phyloP scores from a whole-genome alignment of 2,888 invertebrate species.

The Gastrophysa polygoni region DNA sequence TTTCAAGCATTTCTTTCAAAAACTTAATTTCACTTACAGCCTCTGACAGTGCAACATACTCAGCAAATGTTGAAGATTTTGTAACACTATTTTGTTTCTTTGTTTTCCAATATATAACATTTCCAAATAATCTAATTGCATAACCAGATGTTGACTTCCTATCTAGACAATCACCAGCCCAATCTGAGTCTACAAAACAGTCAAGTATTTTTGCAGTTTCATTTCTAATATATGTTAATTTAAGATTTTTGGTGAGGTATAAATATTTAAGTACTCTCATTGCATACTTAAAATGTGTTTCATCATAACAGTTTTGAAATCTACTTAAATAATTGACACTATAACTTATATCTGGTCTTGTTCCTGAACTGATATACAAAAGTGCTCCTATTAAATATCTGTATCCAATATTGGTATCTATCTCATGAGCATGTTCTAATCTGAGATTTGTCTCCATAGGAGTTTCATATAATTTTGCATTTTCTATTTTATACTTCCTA shows the following conservation, averaged over 20 bases:
- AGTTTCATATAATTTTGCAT: not conserved
- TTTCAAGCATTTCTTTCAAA: slow-evolving; percentile 1
- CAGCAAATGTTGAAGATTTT: slow-evolving; percentile 39
- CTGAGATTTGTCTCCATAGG: not conserved
- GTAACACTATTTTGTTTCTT: slow-evolving; percentile 47
- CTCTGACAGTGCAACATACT: slow-evolving; percentile 39
- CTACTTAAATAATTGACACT: slow-evolving; percentile 14
- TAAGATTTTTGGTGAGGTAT: not conserved
- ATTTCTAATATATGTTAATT: slow-evolving; percentile 15
- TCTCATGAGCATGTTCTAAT: not conserved
- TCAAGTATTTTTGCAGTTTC: slow-evolving; percentile 2
- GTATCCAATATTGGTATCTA: slow-evolving; percentile 10
- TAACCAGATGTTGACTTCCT: slow-evolving; percentile 23
- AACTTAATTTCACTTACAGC: slow-evolving; percentile 33
- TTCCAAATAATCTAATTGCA: slow-evolving; percentile 19
- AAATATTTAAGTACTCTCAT: slow-evolving; percentile 23
- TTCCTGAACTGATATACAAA: slow-evolving; percentile 22
- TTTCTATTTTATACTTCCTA: slow-evolving; percentile 16
- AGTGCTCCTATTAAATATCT: slow-evolving; percentile 23
- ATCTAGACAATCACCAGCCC: slow-evolving; percentile 25
- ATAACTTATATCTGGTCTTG: slow-evolving; percentile 26
- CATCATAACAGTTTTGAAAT: not conserved
- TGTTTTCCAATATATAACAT: slow-evolving; percentile 43
- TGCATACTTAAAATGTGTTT: slow-evolving; percentile 9
- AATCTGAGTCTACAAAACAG: slow-evolving; percentile 26